These are phyloP conservation scores for Euphonia xanthogaster DNA, from an alignment of 2,797 vertebrate genomes.

Conservation along the genomic window DNA sequence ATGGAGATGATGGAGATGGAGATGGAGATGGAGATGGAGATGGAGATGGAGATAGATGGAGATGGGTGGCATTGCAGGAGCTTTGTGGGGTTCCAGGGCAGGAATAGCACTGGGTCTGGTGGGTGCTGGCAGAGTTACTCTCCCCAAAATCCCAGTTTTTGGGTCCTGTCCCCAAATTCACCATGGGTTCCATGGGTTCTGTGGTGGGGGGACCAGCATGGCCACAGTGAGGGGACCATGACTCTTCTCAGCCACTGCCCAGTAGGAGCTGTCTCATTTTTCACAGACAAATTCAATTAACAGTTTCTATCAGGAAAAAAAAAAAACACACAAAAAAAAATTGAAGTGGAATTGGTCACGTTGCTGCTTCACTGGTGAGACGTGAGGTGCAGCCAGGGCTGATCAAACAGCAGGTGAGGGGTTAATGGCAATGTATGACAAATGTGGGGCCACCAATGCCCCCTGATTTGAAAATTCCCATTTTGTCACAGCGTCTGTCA, in stretches of 20 bases:
- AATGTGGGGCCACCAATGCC: background rate
- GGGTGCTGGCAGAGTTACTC: background rate
- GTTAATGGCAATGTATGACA: background rate
- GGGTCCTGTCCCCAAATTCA: background rate
- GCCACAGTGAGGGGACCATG: background rate
- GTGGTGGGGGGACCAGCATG: background rate
- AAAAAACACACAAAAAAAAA: background rate
- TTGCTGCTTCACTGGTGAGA: background rate
- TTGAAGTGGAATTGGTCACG: accelerated
- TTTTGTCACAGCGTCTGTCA: background rate
- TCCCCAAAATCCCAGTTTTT: background rate
- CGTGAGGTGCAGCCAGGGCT: background rate
- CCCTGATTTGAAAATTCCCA: background rate
- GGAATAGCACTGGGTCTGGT: background rate
- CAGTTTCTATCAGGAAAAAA: background rate
- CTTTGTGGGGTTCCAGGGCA: accelerated
- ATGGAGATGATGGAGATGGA: too few species aligned
- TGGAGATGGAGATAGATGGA: background rate
- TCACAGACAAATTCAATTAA: background rate
- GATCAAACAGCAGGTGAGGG: background rate
- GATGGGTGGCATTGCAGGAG: background rate
- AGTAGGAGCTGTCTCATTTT: background rate
- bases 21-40: background rate
- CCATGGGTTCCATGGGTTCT: accelerated
- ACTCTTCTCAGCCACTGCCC: background rate